Evolutionary conservation across 2,888 invertebrate species (phyloP), one percentile per base, ranked within the genome.

Genomic region (Himalopsyche tibetana): DNA sequence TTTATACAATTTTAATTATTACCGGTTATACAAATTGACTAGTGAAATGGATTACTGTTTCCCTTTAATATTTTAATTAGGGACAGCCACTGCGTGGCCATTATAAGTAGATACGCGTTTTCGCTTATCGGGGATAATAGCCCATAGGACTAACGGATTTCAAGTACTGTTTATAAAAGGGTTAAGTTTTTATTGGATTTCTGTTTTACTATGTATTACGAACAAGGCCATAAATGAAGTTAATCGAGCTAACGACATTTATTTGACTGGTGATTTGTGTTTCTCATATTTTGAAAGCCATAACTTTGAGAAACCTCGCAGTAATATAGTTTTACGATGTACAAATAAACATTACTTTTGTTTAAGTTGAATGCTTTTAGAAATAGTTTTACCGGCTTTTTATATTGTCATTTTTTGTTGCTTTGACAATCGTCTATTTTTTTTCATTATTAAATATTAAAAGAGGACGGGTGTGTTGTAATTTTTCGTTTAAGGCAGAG

Each of bases 71-170:
- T 12, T 28, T 5, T 6, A 74, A 36, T 74, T 74, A 8, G 4
- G 15, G 74, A 6, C 74, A 28, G 19, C 36, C 74, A 74, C 74
- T 74, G 74, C 36, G 4, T 3, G 11, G 38, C 15, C 74, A 74
- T 74, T 74, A 74, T 74, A 74, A 74, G 74, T 74, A 74, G 74
- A 74, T 74, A 74, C 74, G 74, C 74, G 74, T 74, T 74, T 74
- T 74, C 74, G 74, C 74, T 74, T 74, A 74, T 74, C 74, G 74
- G 15, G 74, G 74, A 74, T 74, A 74, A 74, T 74, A 74, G 74
- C 74, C 74, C 74, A 74, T 74, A 74, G 74, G 74, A 74, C 74
- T 74, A 74, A 74, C 74, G 74, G 74, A 74, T 74, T 74, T 74
- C 74, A 74, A 74, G 74, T 74, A 74, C 74, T 74, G 74, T 74